Conservation (phyloP, 1,140 invertebrate genomes). For the Papilio aristodemus region DNA sequence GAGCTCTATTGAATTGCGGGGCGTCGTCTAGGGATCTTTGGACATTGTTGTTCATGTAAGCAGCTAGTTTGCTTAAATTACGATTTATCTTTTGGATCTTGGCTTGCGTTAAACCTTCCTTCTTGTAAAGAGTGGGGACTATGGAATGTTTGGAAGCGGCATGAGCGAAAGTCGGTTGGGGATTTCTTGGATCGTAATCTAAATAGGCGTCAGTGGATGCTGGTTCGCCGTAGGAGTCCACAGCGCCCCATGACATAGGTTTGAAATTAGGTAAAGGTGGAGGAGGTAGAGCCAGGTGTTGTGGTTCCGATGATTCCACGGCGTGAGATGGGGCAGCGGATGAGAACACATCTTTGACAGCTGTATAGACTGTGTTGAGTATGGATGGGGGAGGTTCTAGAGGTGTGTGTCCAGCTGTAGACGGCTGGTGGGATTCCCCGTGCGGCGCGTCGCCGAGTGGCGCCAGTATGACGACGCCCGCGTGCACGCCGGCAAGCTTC, state of each 20-base stretch:
- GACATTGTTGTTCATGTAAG: constrained; percentile 55
- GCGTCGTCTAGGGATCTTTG: constrained; percentile 63
- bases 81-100: constrained; percentile 70
- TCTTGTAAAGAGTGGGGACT: constrained; percentile 40
- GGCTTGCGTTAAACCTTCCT: constrained; percentile 56
- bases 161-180: constrained; percentile 52
- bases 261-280: constrained; percentile 60
- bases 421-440: constrained; percentile 45
- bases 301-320: constrained; percentile 36
- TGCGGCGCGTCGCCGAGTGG: constrained; percentile 58
- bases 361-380: constrained; percentile 64
- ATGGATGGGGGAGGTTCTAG: constrained; percentile 69
- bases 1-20: constrained; percentile 50
- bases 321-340: constrained; percentile 44
- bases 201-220: constrained; percentile 56
- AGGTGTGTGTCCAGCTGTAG: constrained; percentile 52
- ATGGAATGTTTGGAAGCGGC: constrained; percentile 55
- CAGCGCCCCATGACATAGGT: constrained; percentile 60
- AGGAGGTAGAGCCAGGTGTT: constrained; percentile 58
- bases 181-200: constrained; percentile 60
- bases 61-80: constrained; percentile 61
- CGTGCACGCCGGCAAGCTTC: constrained; percentile 73
- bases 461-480: constrained; percentile 67
- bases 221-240: constrained; percentile 69
- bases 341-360: constrained; percentile 65